Evolutionary conservation across 2,888 invertebrate genomes (phyloP), one percentile per base, ranked within the genome.

Genomic region (Microplitis deprimator): DNA sequence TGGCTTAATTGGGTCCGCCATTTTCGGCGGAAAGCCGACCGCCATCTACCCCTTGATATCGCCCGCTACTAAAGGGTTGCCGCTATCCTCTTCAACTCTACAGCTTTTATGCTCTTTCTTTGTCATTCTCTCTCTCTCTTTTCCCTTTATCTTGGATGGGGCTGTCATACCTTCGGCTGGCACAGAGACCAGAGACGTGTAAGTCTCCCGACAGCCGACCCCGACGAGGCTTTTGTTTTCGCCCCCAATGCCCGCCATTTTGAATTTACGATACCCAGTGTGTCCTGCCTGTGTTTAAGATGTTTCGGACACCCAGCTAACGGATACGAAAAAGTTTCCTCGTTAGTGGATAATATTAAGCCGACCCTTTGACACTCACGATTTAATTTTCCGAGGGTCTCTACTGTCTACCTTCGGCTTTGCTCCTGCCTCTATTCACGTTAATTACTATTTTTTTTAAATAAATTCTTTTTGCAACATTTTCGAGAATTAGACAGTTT

Each of bases 1-100:
- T 85, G 84, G 80, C 86, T 88, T 89, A 89, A 89, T 89, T 89
- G 89, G 89, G 89, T 89, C 89, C 89, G 89, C 89, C 89, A 89
- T 89, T 89, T 89, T 89, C 88, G 87, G 85, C 85, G 84, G 85
- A 68, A 77, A 62, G 81, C 80, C 84, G 84, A 85, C 82, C 84
- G 20, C 70, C 85, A 83, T 85, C 83, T 81, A 81, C 77, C 77
- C 74, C 79, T 78, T 78, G 69, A 71, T 74, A 73, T 64, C 70
- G 75, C 70, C 75, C 68, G 39, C 75, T 62, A 75, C 69, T 72
- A 78, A 81, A 81, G 82, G 81, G 80, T 82, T 82, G 78, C 77
- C 74, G 71, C 77, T 50, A 7, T 50, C 82, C 75, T 77, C 73
- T 76, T 79, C 79, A 68, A 60, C 68, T 70, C 50, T 71, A 4